Base-by-base conservation (phyloP, 1,140 invertebrate genomes). In the Drosophila grimshawi region DNA sequence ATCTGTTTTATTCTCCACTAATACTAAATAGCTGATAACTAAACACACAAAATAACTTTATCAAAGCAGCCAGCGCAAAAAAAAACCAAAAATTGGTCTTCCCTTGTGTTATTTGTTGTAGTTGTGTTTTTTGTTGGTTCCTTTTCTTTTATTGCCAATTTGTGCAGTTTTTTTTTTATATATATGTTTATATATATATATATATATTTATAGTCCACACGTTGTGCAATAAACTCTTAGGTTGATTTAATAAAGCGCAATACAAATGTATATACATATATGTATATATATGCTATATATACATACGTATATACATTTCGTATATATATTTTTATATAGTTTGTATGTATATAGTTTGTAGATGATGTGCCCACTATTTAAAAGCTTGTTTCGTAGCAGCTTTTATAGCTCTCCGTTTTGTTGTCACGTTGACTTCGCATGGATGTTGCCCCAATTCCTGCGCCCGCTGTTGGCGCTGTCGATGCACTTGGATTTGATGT, bases 351-450 rank as follows among this genome's bases (percentile, higher is more conserved):
- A 68, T 48, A 78, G 51, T 19, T 19, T 19, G 2, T 19, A 19
- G 19, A 19, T 19, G 19, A 19, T 19, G 19, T 19, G 51, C 11
- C 39, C 37, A 65, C 59, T 69, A 80, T 77, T 74, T 91, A 92
- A 83, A 92, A 91, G 90, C 90, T 91, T 73, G 90, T 92, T 78
- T 92, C 90, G 73, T 91, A 92, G 72, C 86, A 91, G 74, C 90
- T 92, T 86, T 91, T 92, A 73, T 86, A 92, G 57, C 71, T 86
- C 59, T 90, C 86, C 62, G 57, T 59, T 70, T 92, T 91, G 49
- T 92, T 91, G 49, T 86, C 90, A 57, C 86, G 86, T 80, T 86
- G 80, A 64, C 66, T 78, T 76, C 85, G 76, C 49, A 59, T 41
- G 19, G 60, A 51, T 5, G 71, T 66, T 5, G 69, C 19, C 19